Evolutionary conservation across 2,888 invertebrate species (phyloP).

Genomic region (Aproaerema taeniolella): DNA sequence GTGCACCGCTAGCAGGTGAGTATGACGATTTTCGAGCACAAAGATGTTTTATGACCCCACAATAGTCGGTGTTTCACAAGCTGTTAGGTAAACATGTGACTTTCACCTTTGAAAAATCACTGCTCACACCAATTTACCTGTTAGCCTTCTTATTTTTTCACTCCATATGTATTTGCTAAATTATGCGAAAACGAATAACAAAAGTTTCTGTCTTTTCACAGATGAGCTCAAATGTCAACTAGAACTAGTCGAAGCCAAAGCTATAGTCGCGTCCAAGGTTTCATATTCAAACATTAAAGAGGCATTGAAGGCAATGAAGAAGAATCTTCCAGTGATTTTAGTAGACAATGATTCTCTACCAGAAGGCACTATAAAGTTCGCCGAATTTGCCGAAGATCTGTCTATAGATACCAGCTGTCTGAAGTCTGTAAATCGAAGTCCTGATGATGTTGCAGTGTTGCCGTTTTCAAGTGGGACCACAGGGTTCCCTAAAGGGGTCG

Average conservation of each 20-base stretch:
- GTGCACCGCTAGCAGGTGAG: too few relatives aligned
- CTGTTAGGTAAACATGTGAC: too few relatives aligned
- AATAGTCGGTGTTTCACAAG: too few relatives aligned
- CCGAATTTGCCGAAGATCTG: constrained; percentile 77
- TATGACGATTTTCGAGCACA: too few relatives aligned
- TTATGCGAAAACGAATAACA: too few relatives aligned
- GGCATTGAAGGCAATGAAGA: constrained; percentile 61
- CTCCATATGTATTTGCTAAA: too few relatives aligned
- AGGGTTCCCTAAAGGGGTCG: constrained; percentile 87
- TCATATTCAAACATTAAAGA: constrained; percentile 66
- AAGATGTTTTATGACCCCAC: too few relatives aligned
- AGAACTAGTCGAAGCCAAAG: constrained; percentile 78
- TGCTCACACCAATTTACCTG: too few relatives aligned
- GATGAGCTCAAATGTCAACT: constrained; percentile 84
- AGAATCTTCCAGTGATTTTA: constrained; percentile 72
- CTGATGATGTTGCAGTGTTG: constrained; percentile 80
- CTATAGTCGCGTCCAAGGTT: constrained; percentile 78
- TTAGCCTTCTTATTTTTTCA: too few relatives aligned
- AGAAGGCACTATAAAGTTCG: constrained; percentile 79
- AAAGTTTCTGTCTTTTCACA: too few relatives aligned
- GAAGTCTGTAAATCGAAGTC: constrained; percentile 50
- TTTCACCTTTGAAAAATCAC: too few relatives aligned
- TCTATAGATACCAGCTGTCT: constrained; percentile 70
- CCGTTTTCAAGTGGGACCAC: constrained; percentile 94
- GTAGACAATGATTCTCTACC: constrained; percentile 63